Evolutionary conservation across 2,113 vertebrate species (phyloP).

Genomic region (Pterophyllum scalare): DNA sequence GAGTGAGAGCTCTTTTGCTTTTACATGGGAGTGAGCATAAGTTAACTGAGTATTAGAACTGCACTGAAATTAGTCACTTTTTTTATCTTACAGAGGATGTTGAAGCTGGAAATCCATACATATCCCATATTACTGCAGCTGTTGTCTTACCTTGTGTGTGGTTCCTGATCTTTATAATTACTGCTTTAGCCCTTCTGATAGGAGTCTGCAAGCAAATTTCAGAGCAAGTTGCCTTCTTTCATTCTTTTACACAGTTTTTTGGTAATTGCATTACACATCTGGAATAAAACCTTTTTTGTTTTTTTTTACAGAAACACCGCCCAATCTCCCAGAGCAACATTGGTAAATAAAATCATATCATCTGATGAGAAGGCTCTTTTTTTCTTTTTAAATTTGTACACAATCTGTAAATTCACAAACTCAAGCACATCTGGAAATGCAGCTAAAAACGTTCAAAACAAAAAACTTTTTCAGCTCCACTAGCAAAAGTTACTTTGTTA

Average conservation of each 20-base stretch:
- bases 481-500: too few relatives aligned
- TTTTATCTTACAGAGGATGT: slow-evolving; percentile 4
- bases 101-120: background rate
- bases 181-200: background rate
- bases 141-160: background rate
- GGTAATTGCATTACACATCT: background rate
- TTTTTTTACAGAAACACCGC: background rate
- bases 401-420: background rate
- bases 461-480: background rate
- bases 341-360: background rate
- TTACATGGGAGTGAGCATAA: background rate
- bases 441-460: background rate
- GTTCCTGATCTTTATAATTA: slow-evolving; percentile 24
- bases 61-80: background rate
- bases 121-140: background rate
- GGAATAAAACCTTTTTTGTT: background rate
- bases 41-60: background rate
- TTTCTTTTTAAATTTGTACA: background rate
- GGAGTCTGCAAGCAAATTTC: background rate
- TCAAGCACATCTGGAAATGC: background rate
- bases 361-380: background rate
- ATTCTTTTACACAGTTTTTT: background rate
- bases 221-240: slow-evolving; percentile 14
- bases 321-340: background rate
- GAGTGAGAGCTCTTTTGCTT: background rate